These are phyloP conservation scores for Alfaro cultratus DNA, from an alignment of 2,797 vertebrate species.

Conservation along the genomic window DNA sequence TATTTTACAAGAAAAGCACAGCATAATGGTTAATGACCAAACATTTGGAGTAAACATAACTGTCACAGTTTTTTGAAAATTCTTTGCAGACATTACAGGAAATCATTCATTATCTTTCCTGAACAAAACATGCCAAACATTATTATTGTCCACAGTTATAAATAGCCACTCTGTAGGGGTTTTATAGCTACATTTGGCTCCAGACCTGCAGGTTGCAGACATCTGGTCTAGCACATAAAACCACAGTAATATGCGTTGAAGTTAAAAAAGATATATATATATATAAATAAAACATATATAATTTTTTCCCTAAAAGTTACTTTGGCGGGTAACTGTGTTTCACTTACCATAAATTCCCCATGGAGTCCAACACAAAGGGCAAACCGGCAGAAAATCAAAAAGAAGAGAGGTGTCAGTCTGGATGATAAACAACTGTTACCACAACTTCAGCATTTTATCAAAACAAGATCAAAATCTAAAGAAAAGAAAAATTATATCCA, in stretches of 20 bases:
- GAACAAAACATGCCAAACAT: not conserved
- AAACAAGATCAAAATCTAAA: slow-evolving; percentile 38
- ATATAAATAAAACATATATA: too few relatives aligned
- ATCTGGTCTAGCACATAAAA: not conserved
- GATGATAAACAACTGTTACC: slow-evolving; percentile 38
- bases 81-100: not conserved
- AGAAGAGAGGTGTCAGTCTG: slow-evolving; percentile 58
- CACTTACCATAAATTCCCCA: slow-evolving; percentile 61
- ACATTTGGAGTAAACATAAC: not conserved
- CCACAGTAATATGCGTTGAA: not conserved
- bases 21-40: not conserved
- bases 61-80: not conserved
- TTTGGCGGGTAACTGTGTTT: slow-evolving; percentile 6
- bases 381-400: slow-evolving; percentile 16
- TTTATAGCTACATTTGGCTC: not conserved
- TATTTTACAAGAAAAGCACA: not conserved
- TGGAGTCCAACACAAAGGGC: slow-evolving; percentile 19
- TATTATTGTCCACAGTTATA: not conserved
- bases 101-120: not conserved
- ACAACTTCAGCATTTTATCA: slow-evolving; percentile 45
- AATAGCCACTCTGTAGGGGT: not conserved
- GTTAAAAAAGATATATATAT: too few relatives aligned
- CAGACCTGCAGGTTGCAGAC: not conserved
- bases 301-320: not conserved
- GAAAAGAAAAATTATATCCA: slow-evolving; percentile 24